A percentile compares a stretch with the other conserved stretches of the same genome.
These are phyloP conservation scores for Eucera pruinosa DNA, from an alignment of 2,888 invertebrate species.

Conservation along the genomic window DNA sequence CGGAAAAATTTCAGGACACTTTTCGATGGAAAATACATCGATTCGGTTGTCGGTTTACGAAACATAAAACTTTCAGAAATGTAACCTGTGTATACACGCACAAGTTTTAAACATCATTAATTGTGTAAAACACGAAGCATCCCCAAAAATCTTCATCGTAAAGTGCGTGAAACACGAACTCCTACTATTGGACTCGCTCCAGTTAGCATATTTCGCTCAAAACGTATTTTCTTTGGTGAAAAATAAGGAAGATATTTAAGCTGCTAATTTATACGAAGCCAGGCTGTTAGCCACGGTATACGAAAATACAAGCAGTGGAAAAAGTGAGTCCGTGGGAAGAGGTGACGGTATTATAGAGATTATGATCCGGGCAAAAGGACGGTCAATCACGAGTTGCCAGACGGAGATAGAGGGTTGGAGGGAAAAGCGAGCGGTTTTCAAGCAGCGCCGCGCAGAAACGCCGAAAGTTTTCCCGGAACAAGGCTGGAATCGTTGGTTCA, in stretches of 20 bases:
- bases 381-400: conserved; percentile 47
- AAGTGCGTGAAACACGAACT: conserved; percentile 15
- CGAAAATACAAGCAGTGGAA: conserved; percentile 14
- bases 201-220: conserved; percentile 5
- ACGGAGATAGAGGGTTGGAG: conserved; percentile 14
- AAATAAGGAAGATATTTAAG: conserved; percentile 22
- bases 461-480: conserved; percentile 75
- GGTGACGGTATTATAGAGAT: conserved; percentile 28
- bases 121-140: not conserved
- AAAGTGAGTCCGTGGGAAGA: conserved; percentile 4
- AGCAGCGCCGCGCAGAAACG: conserved; percentile 49
- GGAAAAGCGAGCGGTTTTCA: conserved; percentile 26
- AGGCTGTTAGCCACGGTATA: not conserved
- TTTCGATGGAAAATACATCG: too few species aligned
- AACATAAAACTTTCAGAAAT: too few species aligned
- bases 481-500: conserved; percentile 78
- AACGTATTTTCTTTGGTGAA: conserved; percentile 3
- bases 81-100: too few species aligned
- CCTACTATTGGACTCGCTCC: not conserved
- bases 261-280: conserved; percentile 20
- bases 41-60: too few species aligned
- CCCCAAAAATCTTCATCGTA: not conserved
- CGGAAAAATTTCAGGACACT: not conserved
- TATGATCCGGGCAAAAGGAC: conserved; percentile 33
- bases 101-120: not conserved